Conservation (phyloP, 2,888 invertebrate species). For the Drosophila sordidapex region DNA sequence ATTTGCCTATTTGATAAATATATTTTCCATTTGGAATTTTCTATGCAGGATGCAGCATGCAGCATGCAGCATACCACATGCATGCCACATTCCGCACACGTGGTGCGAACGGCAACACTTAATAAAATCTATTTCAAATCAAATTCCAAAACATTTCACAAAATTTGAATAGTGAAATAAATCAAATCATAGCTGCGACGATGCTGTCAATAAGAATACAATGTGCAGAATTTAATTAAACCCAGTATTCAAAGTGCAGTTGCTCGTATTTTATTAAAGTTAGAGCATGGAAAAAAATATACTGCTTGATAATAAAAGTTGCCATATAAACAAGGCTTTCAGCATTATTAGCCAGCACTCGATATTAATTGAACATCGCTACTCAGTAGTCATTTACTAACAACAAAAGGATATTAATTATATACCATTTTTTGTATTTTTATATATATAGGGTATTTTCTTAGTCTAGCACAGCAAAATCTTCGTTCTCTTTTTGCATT, state of each 20-base stretch:
- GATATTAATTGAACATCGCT: background rate
- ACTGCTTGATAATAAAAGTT: background rate
- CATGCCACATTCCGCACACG: slow-evolving; percentile 7
- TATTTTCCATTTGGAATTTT: slow-evolving; percentile 20
- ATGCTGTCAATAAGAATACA: background rate
- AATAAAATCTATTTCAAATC: slow-evolving; percentile 49
- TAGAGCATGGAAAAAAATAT: background rate
- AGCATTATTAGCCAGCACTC: background rate
- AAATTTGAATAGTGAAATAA: slow-evolving; percentile 23
- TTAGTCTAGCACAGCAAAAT: background rate
- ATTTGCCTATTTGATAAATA: slow-evolving; percentile 21
- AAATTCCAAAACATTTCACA: slow-evolving; percentile 42
- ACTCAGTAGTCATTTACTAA: background rate
- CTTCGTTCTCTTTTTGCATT: background rate
- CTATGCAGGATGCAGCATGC: background rate
- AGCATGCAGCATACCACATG: background rate
- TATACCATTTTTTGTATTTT: no score
- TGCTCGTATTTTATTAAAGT: background rate
- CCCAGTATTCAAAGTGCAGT: background rate
- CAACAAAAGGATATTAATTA: background rate
- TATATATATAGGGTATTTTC: background rate
- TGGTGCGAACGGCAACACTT: slow-evolving; percentile 27
- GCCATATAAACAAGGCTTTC: background rate
- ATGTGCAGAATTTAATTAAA: background rate
- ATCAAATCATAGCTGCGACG: slow-evolving; percentile 29